These are phyloP conservation scores for Drosophila nikananu DNA, from an alignment of 1,140 invertebrate species.

Conservation along the genomic window DNA sequence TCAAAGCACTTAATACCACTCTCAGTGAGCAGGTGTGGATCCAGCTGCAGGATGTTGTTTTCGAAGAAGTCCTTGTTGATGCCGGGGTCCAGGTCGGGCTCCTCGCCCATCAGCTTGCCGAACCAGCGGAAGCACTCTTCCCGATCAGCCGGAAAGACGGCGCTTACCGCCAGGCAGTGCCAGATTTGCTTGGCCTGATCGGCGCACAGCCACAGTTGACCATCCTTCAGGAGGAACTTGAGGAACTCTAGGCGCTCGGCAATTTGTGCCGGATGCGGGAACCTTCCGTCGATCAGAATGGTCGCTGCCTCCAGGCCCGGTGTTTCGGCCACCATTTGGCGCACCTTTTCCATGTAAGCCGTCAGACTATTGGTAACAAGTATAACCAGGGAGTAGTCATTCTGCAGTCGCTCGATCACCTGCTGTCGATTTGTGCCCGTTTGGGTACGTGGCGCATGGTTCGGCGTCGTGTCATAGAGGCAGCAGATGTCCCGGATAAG, in stretches of 20 bases:
- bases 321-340: slow-evolving; percentile 90
- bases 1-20: slow-evolving; percentile 96
- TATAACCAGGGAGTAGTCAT: slow-evolving; percentile 96
- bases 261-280: slow-evolving; percentile 96
- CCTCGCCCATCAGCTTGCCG: slow-evolving; percentile 99
- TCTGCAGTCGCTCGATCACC: slow-evolving; percentile 96
- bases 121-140: slow-evolving; percentile 99
- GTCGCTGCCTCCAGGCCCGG: slow-evolving; percentile 92
- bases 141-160: slow-evolving; percentile 95
- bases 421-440: slow-evolving; percentile 90
- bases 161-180: slow-evolving; percentile 97
- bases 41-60: slow-evolving; percentile 96
- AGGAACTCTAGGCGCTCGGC: slow-evolving; percentile 98
- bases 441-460: slow-evolving; percentile 89
- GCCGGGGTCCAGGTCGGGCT: slow-evolving; percentile 98
- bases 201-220: slow-evolving; percentile 97
- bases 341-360: slow-evolving; percentile 95
- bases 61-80: slow-evolving; percentile 99
- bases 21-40: slow-evolving; percentile 96
- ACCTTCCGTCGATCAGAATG: slow-evolving; percentile 95
- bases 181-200: slow-evolving; percentile 99
- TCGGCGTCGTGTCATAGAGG: slow-evolving; percentile 93
- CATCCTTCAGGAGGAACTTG: slow-evolving; percentile 96
- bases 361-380: slow-evolving; percentile 97
- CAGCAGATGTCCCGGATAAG: slow-evolving; percentile 98